Percentiles rank a stretch among this genome's conserved stretches.
Conservation (phyloP, 2,797 vertebrate species). For the Chromis chromis region DNA sequence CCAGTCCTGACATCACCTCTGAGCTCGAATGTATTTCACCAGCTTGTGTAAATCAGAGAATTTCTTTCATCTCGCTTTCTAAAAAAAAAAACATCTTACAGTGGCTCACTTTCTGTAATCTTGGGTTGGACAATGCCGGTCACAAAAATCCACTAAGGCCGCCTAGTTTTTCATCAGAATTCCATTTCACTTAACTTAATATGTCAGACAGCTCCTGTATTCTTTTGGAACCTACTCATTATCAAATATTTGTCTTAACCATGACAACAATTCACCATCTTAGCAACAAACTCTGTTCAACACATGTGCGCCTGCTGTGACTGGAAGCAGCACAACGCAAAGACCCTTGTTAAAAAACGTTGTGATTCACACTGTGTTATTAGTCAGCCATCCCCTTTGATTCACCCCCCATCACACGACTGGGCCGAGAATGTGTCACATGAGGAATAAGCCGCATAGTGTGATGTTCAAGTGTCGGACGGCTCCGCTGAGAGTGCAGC, state of each 20-base stretch:
- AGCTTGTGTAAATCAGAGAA: not conserved
- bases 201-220: not conserved
- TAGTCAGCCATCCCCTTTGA: conserved; percentile 76
- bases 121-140: no score
- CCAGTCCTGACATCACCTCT: not conserved
- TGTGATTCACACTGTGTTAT: conserved; percentile 75
- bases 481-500: conserved; percentile 26
- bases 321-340: conserved; percentile 8
- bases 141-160: not conserved
- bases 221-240: not conserved
- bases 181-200: not conserved
- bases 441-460: conserved; percentile 58
- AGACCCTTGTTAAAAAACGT: conserved; percentile 39
- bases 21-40: not conserved
- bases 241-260: not conserved
- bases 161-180: not conserved
- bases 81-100: not conserved
- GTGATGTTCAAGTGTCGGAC: conserved; percentile 39
- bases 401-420: conserved; percentile 73
- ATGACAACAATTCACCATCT: not conserved
- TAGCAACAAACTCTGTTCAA: conserved; percentile 7
- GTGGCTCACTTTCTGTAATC: not conserved
- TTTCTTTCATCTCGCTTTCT: not conserved
- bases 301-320: conserved; percentile 5
- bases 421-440: conserved; percentile 58